phyloP scores from a whole-genome alignment of 1,140 invertebrate genomes.

The Sinella curviseta region DNA sequence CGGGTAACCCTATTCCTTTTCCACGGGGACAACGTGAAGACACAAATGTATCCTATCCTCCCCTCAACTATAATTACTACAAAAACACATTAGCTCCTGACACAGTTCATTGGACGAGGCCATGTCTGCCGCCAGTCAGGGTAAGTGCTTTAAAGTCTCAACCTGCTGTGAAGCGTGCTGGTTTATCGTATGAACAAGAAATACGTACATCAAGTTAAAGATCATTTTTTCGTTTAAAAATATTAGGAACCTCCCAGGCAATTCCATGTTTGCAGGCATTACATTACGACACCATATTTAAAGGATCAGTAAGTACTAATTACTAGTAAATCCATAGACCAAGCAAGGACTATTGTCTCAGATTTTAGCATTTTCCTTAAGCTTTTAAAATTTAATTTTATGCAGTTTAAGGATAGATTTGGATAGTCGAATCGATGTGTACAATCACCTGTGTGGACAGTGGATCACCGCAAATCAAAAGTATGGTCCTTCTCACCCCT shows the following conservation, averaged over 20 bases:
- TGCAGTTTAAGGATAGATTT: background rate
- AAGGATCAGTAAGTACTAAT: too few relatives aligned
- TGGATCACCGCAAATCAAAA: background rate
- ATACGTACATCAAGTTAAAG: too few relatives aligned
- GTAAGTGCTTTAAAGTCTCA: too few relatives aligned
- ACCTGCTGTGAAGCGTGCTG: too few relatives aligned
- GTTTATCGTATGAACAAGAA: too few relatives aligned
- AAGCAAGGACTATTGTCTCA: too few relatives aligned
- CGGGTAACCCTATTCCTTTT: background rate
- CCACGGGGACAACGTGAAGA: background rate
- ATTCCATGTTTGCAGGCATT: background rate
- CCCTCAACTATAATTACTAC: background rate
- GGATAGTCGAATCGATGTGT: background rate
- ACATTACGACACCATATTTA: background rate
- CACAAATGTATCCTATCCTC: background rate
- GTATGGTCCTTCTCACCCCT: background rate
- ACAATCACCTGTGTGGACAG: background rate
- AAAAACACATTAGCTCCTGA: background rate
- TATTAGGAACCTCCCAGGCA: background rate
- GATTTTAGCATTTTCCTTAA: too few relatives aligned
- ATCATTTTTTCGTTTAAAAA: too few relatives aligned
- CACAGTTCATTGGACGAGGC: background rate
- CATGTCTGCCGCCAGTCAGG: background rate
- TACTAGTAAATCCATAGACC: too few relatives aligned
- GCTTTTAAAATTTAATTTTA: too few relatives aligned